phyloP scores from a whole-genome alignment of 2,797 vertebrate genomes.

The Sylvilagus floridanus region DNA sequence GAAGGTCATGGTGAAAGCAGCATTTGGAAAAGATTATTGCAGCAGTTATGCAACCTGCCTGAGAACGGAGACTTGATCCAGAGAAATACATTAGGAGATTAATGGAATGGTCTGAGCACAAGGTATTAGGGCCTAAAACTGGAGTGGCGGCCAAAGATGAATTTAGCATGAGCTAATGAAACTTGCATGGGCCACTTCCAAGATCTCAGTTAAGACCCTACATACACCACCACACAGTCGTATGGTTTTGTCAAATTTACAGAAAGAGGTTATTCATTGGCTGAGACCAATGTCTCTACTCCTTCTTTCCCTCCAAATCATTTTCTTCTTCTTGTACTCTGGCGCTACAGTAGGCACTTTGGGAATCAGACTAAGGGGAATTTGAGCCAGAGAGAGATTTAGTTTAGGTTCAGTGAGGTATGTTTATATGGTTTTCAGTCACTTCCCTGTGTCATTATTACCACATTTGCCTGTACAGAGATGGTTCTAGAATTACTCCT shows the following conservation, averaged over 20 bases:
- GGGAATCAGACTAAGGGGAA: neutral
- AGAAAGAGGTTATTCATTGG: neutral
- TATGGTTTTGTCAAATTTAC: neutral
- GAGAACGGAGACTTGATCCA: neutral
- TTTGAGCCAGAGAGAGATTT: neutral
- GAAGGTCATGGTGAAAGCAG: neutral
- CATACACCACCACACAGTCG: neutral
- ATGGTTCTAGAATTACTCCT: neutral
- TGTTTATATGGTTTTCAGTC: neutral
- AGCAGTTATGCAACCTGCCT: neutral
- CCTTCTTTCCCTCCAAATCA: neutral
- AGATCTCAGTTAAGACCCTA: neutral
- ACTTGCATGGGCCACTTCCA: neutral
- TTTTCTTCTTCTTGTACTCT: neutral
- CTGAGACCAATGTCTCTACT: neutral
- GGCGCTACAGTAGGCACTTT: neutral
- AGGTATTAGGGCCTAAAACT: neutral
- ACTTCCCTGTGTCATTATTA: neutral
- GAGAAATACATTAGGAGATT: conserved; percentile 5
- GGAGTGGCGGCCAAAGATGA: neutral
- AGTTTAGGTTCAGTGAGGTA: neutral
- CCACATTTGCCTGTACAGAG: neutral
- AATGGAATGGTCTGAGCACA: neutral
- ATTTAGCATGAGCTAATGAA: neutral
- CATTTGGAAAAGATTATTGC: neutral